Evolutionary conservation across 2,888 invertebrate genomes (phyloP), one percentile per base, ranked within the genome.

Genomic region (Gymnosoma rotundatum): DNA sequence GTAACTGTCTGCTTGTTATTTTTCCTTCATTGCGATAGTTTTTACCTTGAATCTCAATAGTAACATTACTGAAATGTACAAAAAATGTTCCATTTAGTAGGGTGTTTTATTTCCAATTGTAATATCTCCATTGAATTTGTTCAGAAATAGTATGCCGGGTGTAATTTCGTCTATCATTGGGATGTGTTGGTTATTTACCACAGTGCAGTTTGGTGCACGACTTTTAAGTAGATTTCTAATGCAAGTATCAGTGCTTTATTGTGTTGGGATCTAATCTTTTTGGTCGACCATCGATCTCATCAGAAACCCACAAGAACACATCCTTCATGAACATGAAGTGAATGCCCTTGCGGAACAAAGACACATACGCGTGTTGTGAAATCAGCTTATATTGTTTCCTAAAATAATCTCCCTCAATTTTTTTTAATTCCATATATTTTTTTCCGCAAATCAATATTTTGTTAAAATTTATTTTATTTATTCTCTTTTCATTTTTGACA

Each of bases 181-280:
- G 36, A 36, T 36, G 36, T 36, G 36, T 7, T 36, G 36, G 7
- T 36, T 36, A 36, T 36, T 36, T 36, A 84, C 67, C 36, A 56
- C 36, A 56, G 58, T 45, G n/a, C n/a, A n/a, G n/a, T n/a, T n/a
- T n/a, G n/a, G n/a, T n/a, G n/a, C n/a, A n/a, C n/a, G n/a, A n/a
- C 85, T 87, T 56, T 60, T 85, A 1, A 87, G 70, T 10, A 86
- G 54, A 18, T 83, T 81, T 12, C 78, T 81, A 12, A 87, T 79
- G 18, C 85, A 87, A 2, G 78, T 70, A 1, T 83, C 60, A 48
- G 85, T 82, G 16, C 74, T 78, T 61, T 85, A 32, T 21, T 83
- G 66, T 61, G 69, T n/a, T n/a, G n/a, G n/a, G n/a, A n/a, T n/a
- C n/a, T n/a, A n/a, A n/a, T n/a, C n/a, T n/a, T n/a, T n/a, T n/a